Percentiles rank a stretch among this genome's conserved stretches.
These are phyloP conservation scores for Nothobranchius furzeri DNA, from an alignment of 2,113 vertebrate genomes.

Conservation along the genomic window DNA sequence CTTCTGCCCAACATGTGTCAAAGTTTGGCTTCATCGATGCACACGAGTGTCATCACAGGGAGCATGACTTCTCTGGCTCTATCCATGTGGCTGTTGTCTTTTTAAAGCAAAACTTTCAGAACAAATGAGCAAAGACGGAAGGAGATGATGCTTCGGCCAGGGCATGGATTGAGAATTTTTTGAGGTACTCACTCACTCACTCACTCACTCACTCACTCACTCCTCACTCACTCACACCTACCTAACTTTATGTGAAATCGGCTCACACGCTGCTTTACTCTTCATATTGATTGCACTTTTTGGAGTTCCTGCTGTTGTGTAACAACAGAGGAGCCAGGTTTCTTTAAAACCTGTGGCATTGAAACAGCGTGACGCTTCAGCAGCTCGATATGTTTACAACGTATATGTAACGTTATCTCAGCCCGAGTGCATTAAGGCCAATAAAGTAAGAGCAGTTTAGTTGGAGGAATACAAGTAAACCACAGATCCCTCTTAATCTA, in stretches of 20 bases:
- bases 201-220: no score
- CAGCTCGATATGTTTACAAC: conserved; percentile 45
- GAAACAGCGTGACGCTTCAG: conserved; percentile 32
- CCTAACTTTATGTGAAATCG: background rate
- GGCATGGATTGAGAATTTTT: background rate
- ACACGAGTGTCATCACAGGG: conserved; percentile 13
- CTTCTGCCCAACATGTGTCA: conserved; percentile 22
- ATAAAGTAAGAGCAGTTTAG: conserved; percentile 41
- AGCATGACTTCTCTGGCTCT: background rate
- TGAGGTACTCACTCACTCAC: no score
- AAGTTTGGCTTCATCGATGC: conserved; percentile 33
- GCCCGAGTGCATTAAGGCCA: conserved; percentile 25
- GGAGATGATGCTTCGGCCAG: background rate
- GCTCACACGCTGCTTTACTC: conserved; percentile 1
- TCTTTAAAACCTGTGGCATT: conserved; percentile 26
- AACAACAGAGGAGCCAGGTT: conserved; percentile 1
- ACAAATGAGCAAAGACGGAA: background rate
- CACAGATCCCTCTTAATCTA: background rate
- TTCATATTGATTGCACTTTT: conserved; percentile 9
- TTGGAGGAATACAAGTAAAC: background rate
- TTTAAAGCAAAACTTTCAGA: background rate
- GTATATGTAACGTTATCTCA: conserved; percentile 43
- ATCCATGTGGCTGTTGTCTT: background rate
- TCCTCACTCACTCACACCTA: no score
- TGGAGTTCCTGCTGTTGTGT: conserved; percentile 27